Evolutionary conservation across 2,888 invertebrate species (phyloP).

Genomic region (Thymelicus acteon): DNA sequence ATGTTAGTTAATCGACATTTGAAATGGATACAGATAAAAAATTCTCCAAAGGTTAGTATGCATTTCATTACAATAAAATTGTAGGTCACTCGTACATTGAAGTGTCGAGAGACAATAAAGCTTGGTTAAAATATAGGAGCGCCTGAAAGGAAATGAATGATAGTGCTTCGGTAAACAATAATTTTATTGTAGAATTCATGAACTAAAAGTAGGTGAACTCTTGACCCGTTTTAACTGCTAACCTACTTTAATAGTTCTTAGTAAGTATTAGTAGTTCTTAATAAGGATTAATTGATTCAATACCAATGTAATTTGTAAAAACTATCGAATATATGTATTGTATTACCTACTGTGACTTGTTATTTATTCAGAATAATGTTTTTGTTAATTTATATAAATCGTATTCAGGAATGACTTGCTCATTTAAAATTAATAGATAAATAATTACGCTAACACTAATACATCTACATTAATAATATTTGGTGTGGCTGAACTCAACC

Average conservation of each 20-base stretch:
- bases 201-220: conserved; percentile 57
- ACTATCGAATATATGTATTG: no score
- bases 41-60: background rate
- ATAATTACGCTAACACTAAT: no score
- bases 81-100: conserved; percentile 4
- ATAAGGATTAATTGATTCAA: background rate
- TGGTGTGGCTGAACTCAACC: no score
- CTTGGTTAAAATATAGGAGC: background rate
- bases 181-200: conserved; percentile 40
- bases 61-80: conserved; percentile 1
- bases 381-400: no score
- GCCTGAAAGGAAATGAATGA: conserved; percentile 6
- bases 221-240: conserved; percentile 50
- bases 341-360: no score
- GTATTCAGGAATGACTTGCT: no score
- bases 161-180: conserved; percentile 55
- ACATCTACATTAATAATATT: no score
- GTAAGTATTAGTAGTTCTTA: conserved; percentile 32
- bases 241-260: conserved; percentile 45
- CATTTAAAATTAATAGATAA: no score
- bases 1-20: background rate
- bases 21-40: background rate
- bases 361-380: no score
- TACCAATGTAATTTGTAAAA: background rate
- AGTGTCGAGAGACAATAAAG: conserved; percentile 6